These are phyloP conservation scores for Ectropis grisescens DNA, from an alignment of 1,140 invertebrate genomes.

Conservation along the genomic window DNA sequence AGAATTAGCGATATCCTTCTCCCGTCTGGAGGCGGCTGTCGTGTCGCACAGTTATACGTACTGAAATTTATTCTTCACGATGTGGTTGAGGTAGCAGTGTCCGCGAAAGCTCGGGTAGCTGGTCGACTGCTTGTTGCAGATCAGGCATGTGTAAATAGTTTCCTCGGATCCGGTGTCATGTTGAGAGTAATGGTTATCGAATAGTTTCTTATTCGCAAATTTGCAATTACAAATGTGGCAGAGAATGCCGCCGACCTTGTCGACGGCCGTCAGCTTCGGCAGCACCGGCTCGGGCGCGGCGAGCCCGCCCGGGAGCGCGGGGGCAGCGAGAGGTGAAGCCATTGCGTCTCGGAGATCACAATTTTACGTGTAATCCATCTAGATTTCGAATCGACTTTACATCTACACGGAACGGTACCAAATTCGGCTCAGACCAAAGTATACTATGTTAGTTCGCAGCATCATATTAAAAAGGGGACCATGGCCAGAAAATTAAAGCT, in stretches of 20 bases:
- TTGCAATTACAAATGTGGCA: slow-evolving; percentile 42
- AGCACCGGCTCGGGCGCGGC: too few species aligned
- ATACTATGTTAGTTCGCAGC: too few species aligned
- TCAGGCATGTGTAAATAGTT: slow-evolving; percentile 46
- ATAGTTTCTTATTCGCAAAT: slow-evolving; percentile 46
- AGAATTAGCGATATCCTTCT: too few species aligned
- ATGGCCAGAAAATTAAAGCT: too few species aligned
- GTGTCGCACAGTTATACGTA: too few species aligned
- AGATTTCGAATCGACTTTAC: slow-evolving; percentile 26
- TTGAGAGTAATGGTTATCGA: slow-evolving; percentile 38
- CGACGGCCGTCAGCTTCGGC: slow-evolving; percentile 50
- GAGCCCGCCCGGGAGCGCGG: slow-evolving; percentile 4
- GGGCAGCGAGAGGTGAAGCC: slow-evolving; percentile 26
- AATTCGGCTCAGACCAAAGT: too few species aligned
- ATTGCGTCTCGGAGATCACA: slow-evolving; percentile 18
- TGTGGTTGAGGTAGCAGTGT: slow-evolving; percentile 52
- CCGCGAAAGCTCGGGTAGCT: slow-evolving; percentile 51
- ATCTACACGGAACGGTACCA: too few species aligned
- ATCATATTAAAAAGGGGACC: too few species aligned
- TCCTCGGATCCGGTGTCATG: slow-evolving; percentile 27
- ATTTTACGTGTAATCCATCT: slow-evolving; percentile 51
- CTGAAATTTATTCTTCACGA: slow-evolving; percentile 48
- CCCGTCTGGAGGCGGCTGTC: too few species aligned
- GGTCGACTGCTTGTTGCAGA: slow-evolving; percentile 38
- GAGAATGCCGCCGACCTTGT: slow-evolving; percentile 49